Evolutionary conservation across 1,140 invertebrate species (phyloP).

Genomic region (Heliothis subflexa): DNA sequence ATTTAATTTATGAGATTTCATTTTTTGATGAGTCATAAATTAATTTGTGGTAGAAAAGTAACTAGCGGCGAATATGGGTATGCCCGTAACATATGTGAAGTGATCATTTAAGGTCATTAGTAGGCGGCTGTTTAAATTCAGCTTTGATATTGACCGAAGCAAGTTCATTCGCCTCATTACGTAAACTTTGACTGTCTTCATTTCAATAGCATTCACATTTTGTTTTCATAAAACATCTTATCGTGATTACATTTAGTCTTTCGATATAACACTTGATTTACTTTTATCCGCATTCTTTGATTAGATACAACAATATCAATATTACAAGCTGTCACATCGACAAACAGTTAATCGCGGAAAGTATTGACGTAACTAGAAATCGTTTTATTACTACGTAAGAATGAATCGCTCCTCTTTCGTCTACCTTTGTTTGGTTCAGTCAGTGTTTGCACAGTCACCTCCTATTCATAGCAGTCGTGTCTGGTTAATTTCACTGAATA

Average conservation of each 20-base stretch:
- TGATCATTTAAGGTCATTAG: conserved; percentile 32
- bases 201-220: background rate
- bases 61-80: conserved; percentile 3
- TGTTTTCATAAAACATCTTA: conserved; percentile 2
- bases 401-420: conserved; percentile 22
- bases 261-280: background rate
- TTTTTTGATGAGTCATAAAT: conserved; percentile 1
- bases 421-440: conserved; percentile 43
- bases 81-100: background rate
- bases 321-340: background rate
- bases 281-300: background rate
- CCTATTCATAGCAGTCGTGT: conserved; percentile 40
- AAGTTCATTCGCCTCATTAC: conserved; percentile 42
- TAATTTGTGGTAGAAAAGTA: conserved; percentile 1
- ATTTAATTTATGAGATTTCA: conserved; percentile 16
- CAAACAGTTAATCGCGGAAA: conserved; percentile 16
- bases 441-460: conserved; percentile 43
- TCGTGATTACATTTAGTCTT: background rate
- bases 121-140: conserved; percentile 41
- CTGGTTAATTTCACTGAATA: conserved; percentile 40
- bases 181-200: conserved; percentile 19
- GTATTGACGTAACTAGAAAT: conserved; percentile 44
- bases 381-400: conserved; percentile 34
- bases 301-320: background rate
- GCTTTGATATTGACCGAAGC: conserved; percentile 45